Base-by-base conservation (phyloP, 2,888 invertebrate species). In the Drosophila picticornis region DNA sequence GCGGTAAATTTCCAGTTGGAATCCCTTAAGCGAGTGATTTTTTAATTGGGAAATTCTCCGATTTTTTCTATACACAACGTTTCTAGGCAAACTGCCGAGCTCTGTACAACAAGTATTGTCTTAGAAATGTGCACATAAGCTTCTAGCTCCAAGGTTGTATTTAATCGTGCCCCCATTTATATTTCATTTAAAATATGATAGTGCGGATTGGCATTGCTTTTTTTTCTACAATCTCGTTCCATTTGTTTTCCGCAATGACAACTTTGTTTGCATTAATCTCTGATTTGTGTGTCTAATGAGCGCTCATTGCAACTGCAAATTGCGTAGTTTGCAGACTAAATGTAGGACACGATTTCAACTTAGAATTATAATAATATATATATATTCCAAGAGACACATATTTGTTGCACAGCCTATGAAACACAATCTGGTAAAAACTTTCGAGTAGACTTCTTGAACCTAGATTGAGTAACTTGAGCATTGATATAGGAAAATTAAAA, bases 81-180 rank as follows among this genome's bases (percentile, higher is more conserved):
- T 70, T 69, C 61, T 70, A 73, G 68, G 72, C 70, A 69, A 74
- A 65, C 50, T 46, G 51, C 56, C 59, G 10, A 31, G 27, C 34
- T 40, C 4, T 40, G 4, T 22, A 22, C 9, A 60, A 32, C n/a
- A 40, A 40, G 50, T 36, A 16, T 46, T 48, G 46, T 31, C 6
- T 19, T 40, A 43, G 13, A 38, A n/a, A 38, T 43, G 16, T 58
- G 46, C 38, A 38, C 56, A 52, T 52, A 27, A 46, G 46, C 29
- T 61, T 55, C 31, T 59, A 62, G 27, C 70, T 31, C 58, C 87
- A 85, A 87, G 90, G 87, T 80, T 83, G 74, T 53, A 69, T 76
- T 73, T 88, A 87, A 90, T 90, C 90, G 72, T 72, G 84, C 60
- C 58, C 90, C 73, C 81, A 83, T 81, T 86, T 73, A 77, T 72